phyloP scores from a whole-genome alignment of 2,797 vertebrate genomes.

The Uromys caudimaculatus region DNA sequence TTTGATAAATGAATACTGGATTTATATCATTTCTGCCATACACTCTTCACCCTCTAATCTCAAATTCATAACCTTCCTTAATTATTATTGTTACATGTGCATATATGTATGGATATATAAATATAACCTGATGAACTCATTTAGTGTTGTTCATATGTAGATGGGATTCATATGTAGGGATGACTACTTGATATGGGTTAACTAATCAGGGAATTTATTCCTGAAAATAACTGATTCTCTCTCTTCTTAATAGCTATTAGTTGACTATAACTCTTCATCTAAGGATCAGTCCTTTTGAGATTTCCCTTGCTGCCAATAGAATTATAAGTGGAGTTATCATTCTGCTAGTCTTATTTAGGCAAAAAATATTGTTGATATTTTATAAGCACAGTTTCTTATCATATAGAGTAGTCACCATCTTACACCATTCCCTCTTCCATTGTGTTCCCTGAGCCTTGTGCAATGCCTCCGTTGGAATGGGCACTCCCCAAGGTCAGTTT shows the following conservation, averaged over 20 bases:
- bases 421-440: neutral
- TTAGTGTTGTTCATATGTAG: neutral
- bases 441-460: neutral
- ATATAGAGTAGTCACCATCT: neutral
- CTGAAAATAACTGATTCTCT: neutral
- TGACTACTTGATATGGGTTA: neutral
- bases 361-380: neutral
- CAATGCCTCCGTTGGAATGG: neutral
- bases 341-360: neutral
- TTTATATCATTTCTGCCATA: neutral
- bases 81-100: neutral
- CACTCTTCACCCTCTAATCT: neutral
- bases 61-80: neutral
- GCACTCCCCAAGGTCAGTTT: neutral
- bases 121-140: neutral
- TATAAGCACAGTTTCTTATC: neutral
- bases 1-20: neutral
- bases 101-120: neutral
- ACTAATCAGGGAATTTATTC: neutral
- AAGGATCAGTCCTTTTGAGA: neutral
- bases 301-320: neutral
- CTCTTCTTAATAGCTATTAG: neutral
- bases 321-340: neutral
- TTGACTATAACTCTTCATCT: neutral
- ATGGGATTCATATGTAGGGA: neutral